Evolutionary conservation across 2,113 vertebrate genomes (phyloP), one percentile per base, ranked within the genome.

Genomic region (Chlamydotis undulata): DNA sequence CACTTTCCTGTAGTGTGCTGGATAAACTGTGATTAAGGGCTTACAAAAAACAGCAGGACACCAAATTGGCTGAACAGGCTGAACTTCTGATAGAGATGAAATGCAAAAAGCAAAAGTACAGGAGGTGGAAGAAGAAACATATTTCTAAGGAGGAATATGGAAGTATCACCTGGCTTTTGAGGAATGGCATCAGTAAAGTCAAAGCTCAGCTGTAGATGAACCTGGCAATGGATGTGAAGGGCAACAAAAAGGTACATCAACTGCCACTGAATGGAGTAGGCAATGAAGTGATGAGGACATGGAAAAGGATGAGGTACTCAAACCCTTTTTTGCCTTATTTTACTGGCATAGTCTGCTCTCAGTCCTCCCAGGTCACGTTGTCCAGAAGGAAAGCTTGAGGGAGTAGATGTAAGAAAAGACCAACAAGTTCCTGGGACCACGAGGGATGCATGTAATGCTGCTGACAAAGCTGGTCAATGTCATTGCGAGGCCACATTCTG

Each of bases 361-460:
- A 64, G 35, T 7, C 52, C 15, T 78, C 29, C 10, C 35, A 41
- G 3, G 18, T 29, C 24, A 60, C 19, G 9, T 50, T 56, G 24
- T 19, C 19, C 39, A 47, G 33, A 80, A 65, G 6, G 19, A 35
- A 84, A 24, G 5, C 81, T 53, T 59, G 12, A 12, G 47, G 26
- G 23, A 79, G 16, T 19, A 60, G 18, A 81, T 47, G 33, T 16
- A 37, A 37, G 37, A 37, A 37, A 41, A 59, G 13, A 49, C n/a
- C 9, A 28, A 24, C 41, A 49, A 2, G 2, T 47, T 71, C 4
- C 43, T 68, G 37, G 4, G 17, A 75, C 23, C 11, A 37, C 1
- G 0, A 9, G 12, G 11, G 18, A 47, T 41, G 28, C 26, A 65
- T 43, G 17, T 28, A 59, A 13, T 0, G 0, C 26, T 50, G 19